These are phyloP conservation scores for Chloroceryle aenea DNA, from an alignment of 2,113 vertebrate species.

Conservation along the genomic window DNA sequence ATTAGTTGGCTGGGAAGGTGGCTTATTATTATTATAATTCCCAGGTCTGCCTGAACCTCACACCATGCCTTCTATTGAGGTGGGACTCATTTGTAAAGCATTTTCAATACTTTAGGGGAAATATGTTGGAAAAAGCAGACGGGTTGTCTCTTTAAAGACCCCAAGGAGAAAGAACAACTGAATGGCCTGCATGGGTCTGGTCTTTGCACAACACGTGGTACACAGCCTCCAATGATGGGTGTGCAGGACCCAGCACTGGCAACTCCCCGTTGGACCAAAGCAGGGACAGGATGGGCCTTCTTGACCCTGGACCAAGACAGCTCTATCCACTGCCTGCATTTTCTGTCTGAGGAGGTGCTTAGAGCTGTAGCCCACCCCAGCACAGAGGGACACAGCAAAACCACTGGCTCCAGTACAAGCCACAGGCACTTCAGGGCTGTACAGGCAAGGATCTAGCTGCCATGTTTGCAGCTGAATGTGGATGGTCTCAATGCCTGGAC, in stretches of 20 bases:
- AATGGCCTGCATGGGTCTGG: neutral
- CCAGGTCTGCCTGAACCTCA: neutral
- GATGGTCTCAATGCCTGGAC: neutral
- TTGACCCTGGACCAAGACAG: neutral
- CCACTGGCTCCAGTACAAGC: neutral
- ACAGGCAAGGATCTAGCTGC: neutral
- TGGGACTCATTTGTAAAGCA: neutral
- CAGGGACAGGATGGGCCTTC: neutral
- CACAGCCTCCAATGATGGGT: neutral
- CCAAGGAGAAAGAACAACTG: neutral
- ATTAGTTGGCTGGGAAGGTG: neutral
- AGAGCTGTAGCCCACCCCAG: neutral
- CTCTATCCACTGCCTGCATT: neutral
- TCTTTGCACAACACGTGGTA: neutral
- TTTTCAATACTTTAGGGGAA: neutral
- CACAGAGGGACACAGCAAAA: neutral
- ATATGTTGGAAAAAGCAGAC: neutral
- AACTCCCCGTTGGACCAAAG: accelerated
- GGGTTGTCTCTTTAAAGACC: neutral
- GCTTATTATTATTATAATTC: neutral
- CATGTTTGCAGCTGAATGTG: neutral
- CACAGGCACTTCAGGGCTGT: neutral
- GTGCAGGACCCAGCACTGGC: neutral
- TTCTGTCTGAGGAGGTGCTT: neutral
- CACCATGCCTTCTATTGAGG: neutral